Evolutionary conservation across 2,113 vertebrate species (phyloP).

Genomic region (Nothobranchius furzeri): DNA sequence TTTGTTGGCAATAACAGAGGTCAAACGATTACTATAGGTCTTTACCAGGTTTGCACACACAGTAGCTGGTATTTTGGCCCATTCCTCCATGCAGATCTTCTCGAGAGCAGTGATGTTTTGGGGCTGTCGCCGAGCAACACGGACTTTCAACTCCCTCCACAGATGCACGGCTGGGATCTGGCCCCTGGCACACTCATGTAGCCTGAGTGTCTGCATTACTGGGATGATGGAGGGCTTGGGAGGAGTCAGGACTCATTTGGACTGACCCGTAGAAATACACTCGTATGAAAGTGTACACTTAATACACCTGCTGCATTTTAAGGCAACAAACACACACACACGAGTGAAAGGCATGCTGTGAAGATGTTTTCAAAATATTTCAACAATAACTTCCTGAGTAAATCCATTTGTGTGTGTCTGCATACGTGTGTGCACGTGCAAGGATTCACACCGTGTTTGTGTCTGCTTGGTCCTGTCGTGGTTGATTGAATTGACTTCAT

Average conservation of each 20-base stretch:
- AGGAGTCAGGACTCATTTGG: constrained; percentile 47
- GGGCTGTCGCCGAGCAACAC: too few relatives aligned
- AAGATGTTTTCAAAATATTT: constrained; percentile 31
- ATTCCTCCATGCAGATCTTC: too few relatives aligned
- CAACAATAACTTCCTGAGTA: constrained; percentile 15
- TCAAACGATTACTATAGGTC: too few relatives aligned
- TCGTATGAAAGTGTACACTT: background rate
- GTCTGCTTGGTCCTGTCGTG: too few relatives aligned
- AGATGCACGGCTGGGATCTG: constrained; percentile 23
- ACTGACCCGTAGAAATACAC: constrained; percentile 26
- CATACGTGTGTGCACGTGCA: too few relatives aligned
- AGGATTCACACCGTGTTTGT: background rate
- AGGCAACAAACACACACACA: constrained; percentile 35
- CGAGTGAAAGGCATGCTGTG: background rate
- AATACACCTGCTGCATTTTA: constrained; percentile 59
- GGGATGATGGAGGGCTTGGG: constrained; percentile 34
- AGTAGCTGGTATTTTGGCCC: too few relatives aligned
- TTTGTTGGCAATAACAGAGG: too few relatives aligned
- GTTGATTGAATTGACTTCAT: too few relatives aligned
- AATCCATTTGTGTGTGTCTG: background rate
- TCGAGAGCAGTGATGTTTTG: too few relatives aligned
- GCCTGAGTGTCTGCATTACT: constrained; percentile 72
- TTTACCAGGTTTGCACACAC: too few relatives aligned
- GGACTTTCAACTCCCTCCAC: too few relatives aligned
- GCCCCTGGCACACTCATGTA: constrained; percentile 46